phyloP scores from a whole-genome alignment of 2,797 vertebrate species.

The Phrynocephalus vlangalii region DNA sequence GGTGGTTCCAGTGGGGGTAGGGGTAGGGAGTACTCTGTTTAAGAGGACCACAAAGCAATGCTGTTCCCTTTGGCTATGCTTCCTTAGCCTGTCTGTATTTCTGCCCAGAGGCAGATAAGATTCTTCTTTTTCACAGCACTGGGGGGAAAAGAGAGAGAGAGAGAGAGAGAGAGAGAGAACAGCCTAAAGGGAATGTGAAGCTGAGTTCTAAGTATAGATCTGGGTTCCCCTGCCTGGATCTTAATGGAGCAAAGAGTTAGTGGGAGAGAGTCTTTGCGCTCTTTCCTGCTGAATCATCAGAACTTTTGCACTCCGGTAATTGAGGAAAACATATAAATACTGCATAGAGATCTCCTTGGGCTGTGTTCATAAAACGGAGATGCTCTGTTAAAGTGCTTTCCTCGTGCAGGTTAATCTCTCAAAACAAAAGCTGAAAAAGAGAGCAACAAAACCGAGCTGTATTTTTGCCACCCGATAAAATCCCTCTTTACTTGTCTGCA shows the following conservation, averaged over 20 bases:
- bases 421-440: conserved; percentile 65
- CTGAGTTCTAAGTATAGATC: conserved; percentile 54
- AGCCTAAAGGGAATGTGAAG: conserved; percentile 51
- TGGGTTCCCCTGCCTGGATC: conserved; percentile 57
- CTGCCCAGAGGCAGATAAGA: conserved; percentile 35
- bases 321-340: conserved; percentile 69
- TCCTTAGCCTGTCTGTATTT: conserved; percentile 48
- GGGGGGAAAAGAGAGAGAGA: background rate
- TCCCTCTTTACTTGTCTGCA: conserved; percentile 57
- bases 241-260: conserved; percentile 62
- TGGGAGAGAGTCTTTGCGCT: conserved; percentile 47
- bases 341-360: conserved; percentile 65
- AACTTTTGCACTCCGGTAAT: conserved; percentile 65
- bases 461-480: conserved; percentile 67
- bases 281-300: conserved; percentile 69
- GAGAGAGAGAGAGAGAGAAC: conserved; percentile 2
- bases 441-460: conserved; percentile 62
- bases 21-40: background rate
- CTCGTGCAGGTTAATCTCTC: conserved; percentile 70
- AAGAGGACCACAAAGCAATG: background rate
- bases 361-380: conserved; percentile 61
- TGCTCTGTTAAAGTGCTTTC: conserved; percentile 63
- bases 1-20: too few relatives aligned
- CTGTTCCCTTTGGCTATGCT: conserved; percentile 17
- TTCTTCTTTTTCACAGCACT: background rate